A percentile compares a stretch with the other conserved stretches of the same genome.
Evolutionary conservation across 2,797 vertebrate genomes (phyloP).

Genomic region (Crypturellus tataupa): DNA sequence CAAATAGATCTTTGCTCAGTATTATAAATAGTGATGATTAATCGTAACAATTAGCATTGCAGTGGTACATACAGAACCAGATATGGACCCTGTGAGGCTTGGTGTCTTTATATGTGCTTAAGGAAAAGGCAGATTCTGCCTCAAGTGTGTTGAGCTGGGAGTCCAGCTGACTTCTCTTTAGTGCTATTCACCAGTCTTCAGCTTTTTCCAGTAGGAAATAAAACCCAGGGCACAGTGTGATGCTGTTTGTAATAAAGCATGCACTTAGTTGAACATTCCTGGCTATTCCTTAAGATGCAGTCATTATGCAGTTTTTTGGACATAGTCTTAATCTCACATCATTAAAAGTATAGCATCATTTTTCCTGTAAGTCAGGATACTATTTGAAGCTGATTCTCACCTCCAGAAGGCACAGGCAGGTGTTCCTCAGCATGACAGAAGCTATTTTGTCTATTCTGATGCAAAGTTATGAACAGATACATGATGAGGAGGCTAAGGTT

Average conservation of each 20-base stretch:
- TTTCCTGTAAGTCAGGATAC: background rate
- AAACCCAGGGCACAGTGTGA: background rate
- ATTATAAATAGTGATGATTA: background rate
- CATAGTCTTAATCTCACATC: background rate
- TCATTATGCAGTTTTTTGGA: background rate
- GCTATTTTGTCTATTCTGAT: slow-evolving; percentile 27
- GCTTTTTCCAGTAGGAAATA: background rate
- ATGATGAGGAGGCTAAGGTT: background rate
- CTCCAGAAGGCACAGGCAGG: slow-evolving; percentile 39
- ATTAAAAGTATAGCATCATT: background rate
- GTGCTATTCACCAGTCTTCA: background rate
- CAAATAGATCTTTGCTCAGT: background rate
- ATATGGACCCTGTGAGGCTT: background rate
- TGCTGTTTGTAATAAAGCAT: background rate
- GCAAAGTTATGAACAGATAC: background rate
- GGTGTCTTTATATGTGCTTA: background rate
- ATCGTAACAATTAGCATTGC: background rate
- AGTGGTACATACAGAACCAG: background rate
- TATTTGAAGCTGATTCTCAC: slow-evolving; percentile 21
- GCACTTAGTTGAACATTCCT: background rate
- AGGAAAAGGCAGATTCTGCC: background rate
- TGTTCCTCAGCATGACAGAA: slow-evolving; percentile 35
- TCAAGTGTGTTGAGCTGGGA: background rate
- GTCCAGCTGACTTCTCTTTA: background rate
- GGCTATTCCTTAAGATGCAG: background rate